Percentiles rank a stretch among this genome's conserved stretches.
phyloP scores from a whole-genome alignment of 2,888 invertebrate genomes.

The Pollenia amentaria region DNA sequence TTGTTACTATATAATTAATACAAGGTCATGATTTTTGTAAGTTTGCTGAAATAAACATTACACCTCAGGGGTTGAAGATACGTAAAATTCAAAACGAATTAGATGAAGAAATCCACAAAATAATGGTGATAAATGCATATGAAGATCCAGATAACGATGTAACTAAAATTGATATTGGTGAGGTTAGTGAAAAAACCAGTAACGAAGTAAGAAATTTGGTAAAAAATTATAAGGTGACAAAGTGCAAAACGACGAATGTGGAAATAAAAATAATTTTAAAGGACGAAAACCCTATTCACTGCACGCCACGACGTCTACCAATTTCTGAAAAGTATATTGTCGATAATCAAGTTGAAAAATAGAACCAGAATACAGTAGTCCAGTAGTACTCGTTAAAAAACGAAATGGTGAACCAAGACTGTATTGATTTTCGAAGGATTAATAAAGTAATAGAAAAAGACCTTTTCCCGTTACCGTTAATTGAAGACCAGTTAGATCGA shows the following conservation, averaged over 20 bases:
- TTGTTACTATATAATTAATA: constrained; percentile 11
- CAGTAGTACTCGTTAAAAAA: too few relatives aligned
- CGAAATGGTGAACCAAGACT: too few relatives aligned
- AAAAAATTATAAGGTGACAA: constrained; percentile 25
- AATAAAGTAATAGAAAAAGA: too few relatives aligned
- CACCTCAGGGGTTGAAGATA: constrained; percentile 5
- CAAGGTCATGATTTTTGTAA: constrained; percentile 47
- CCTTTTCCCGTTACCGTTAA: constrained; percentile 77
- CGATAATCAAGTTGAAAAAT: constrained; percentile 52
- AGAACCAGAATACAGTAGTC: too few relatives aligned
- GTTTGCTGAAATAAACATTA: constrained; percentile 38
- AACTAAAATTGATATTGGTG: constrained; percentile 40
- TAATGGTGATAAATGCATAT: constrained; percentile 25
- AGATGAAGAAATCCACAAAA: constrained; percentile 9
- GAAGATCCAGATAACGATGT: neutral
- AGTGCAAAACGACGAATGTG: constrained; percentile 45
- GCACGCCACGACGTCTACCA: constrained; percentile 48
- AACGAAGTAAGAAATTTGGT: constrained; percentile 28
- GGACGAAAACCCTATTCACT: constrained; percentile 72
- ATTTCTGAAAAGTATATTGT: constrained; percentile 50
- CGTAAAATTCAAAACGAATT: constrained; percentile 15
- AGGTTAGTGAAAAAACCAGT: constrained; percentile 1
- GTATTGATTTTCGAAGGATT: too few relatives aligned
- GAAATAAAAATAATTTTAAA: constrained; percentile 59
- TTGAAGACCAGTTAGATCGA: constrained; percentile 79